phyloP scores from a whole-genome alignment of 2,888 invertebrate species.

The Notodonta ziczac region DNA sequence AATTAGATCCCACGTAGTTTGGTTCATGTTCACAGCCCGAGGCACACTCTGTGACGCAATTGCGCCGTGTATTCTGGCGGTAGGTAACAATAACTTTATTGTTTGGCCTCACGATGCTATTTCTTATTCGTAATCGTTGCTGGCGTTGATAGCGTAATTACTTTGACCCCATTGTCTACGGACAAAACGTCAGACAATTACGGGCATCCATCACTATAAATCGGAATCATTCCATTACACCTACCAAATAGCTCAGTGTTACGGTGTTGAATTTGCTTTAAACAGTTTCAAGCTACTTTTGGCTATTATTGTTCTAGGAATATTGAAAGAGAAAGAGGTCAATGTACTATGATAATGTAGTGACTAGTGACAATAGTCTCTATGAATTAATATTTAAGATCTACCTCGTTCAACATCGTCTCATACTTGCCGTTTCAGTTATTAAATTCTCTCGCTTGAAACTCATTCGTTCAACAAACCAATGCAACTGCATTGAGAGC shows the following conservation, averaged over 20 bases:
- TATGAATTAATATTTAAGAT: neutral
- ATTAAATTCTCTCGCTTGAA: constrained; percentile 25
- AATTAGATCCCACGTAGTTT: neutral
- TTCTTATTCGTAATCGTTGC: constrained; percentile 43
- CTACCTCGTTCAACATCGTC: neutral
- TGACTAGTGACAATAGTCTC: no score
- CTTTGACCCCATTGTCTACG: constrained; percentile 48
- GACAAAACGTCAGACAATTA: constrained; percentile 45
- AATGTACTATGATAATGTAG: no score
- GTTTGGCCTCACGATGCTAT: constrained; percentile 41
- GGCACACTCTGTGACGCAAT: constrained; percentile 42
- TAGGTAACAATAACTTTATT: constrained; percentile 44
- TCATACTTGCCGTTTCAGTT: neutral
- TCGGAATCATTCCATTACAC: constrained; percentile 10
- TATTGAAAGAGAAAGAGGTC: no score
- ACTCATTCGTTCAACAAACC: constrained; percentile 37
- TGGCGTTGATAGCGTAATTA: constrained; percentile 51
- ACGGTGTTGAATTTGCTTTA: no score
- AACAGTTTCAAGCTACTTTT: no score
- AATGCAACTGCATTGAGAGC: constrained; percentile 42
- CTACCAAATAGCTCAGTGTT: constrained; percentile 5
- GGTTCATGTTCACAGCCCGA: constrained; percentile 21
- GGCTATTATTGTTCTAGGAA: no score
- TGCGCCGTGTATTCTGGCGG: constrained; percentile 29
- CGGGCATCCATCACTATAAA: constrained; percentile 27